Conservation (phyloP, 1,140 invertebrate species). For the Vanessa atalanta region DNA sequence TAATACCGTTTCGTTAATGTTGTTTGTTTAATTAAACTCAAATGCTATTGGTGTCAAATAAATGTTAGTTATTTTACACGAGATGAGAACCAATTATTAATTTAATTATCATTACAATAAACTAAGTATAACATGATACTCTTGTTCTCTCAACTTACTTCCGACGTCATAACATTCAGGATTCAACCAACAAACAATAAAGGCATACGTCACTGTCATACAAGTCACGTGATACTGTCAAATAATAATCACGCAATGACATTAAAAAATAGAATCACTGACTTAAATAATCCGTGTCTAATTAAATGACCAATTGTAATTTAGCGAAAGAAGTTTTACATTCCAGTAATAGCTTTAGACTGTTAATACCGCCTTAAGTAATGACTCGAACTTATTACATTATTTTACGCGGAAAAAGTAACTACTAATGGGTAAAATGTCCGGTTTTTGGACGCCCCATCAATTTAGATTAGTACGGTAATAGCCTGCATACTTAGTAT, state of each 20-base stretch:
- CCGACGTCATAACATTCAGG: too few relatives aligned
- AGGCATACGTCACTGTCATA: too few relatives aligned
- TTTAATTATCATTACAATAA: too few relatives aligned
- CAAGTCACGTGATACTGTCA: too few relatives aligned
- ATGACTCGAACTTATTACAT: conserved; percentile 68
- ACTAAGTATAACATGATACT: too few relatives aligned
- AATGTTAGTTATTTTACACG: too few relatives aligned
- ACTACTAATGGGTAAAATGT: conserved; percentile 73
- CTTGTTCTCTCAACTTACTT: too few relatives aligned
- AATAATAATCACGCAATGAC: too few relatives aligned
- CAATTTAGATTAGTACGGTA: conserved; percentile 78
- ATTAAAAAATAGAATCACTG: too few relatives aligned
- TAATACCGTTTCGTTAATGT: conserved; percentile 10
- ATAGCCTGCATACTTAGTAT: conserved; percentile 61
- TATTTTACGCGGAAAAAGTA: conserved; percentile 76
- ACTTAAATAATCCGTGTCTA: not conserved
- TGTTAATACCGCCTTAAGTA: conserved; percentile 60
- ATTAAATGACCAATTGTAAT: not conserved
- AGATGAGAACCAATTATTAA: too few relatives aligned
- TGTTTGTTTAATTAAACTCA: not conserved
- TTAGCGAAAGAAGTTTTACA: not conserved
- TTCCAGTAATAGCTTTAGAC: conserved; percentile 21
- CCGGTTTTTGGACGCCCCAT: conserved; percentile 74
- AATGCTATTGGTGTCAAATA: too few relatives aligned
- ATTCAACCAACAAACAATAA: too few relatives aligned